phyloP scores from a whole-genome alignment of 2,888 invertebrate genomes.

The Sisyra nigra region DNA sequence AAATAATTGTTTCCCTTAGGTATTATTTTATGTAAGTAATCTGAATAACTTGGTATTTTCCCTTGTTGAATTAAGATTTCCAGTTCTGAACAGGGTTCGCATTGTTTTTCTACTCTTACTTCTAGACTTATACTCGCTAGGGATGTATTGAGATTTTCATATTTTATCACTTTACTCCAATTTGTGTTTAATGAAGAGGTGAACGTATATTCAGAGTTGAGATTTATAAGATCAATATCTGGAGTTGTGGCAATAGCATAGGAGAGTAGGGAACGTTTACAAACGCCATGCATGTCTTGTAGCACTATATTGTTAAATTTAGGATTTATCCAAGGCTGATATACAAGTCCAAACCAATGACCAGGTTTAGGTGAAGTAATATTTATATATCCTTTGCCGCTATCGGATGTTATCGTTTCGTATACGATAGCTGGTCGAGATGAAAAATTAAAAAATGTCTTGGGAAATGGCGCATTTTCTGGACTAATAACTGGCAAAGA shows the following conservation, averaged over 20 bases:
- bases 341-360: constrained; percentile 66
- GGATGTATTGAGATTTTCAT: too few relatives aligned
- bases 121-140: too few relatives aligned
- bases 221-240: constrained; percentile 3
- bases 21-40: too few relatives aligned
- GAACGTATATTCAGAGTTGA: too few relatives aligned
- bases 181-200: too few relatives aligned
- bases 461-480: constrained; percentile 59
- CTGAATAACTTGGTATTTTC: too few relatives aligned
- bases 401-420: constrained; percentile 43
- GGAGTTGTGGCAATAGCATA: constrained; percentile 1
- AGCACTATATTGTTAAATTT: constrained; percentile 53
- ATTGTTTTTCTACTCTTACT: too few relatives aligned
- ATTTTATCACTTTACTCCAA: too few relatives aligned
- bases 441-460: constrained; percentile 20
- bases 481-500: constrained; percentile 72
- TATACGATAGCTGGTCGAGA: constrained; percentile 31
- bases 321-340: constrained; percentile 62
- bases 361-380: constrained; percentile 54
- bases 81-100: too few relatives aligned
- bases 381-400: constrained; percentile 37
- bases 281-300: constrained; percentile 32
- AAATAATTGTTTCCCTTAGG: too few relatives aligned
- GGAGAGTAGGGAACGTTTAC: constrained; percentile 2
- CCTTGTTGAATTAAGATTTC: too few relatives aligned